These are phyloP conservation scores for Scatophagus argus DNA, from an alignment of 2,113 vertebrate species.

Conservation along the genomic window DNA sequence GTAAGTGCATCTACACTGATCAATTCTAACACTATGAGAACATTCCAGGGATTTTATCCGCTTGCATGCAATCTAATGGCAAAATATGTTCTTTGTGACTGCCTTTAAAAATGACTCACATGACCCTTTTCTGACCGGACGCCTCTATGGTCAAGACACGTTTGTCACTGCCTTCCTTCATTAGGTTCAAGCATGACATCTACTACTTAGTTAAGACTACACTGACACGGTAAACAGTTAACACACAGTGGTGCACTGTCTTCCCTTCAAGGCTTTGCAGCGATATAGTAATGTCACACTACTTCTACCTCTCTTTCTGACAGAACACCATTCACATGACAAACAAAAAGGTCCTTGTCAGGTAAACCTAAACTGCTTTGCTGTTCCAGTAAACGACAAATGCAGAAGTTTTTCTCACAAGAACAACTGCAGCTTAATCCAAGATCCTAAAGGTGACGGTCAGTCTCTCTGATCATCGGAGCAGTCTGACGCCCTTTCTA, in stretches of 20 bases:
- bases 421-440: neutral
- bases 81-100: neutral
- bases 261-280: neutral
- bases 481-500: neutral
- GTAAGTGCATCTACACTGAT: conserved; percentile 20
- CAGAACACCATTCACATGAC: neutral
- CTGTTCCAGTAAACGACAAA: neutral
- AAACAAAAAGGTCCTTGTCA: neutral
- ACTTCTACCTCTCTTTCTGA: neutral
- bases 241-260: no score
- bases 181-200: neutral
- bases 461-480: neutral
- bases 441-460: neutral
- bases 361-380: neutral
- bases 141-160: no score
- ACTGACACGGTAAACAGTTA: no score
- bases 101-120: no score
- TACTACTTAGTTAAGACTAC: no score
- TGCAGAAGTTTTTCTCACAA: neutral
- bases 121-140: neutral
- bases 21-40: conserved; percentile 23
- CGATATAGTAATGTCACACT: neutral
- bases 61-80: neutral
- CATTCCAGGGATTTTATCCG: neutral
- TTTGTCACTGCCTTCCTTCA: neutral